Conservation (phyloP, 1,140 invertebrate species). For the Hylaeus volcanicus region DNA sequence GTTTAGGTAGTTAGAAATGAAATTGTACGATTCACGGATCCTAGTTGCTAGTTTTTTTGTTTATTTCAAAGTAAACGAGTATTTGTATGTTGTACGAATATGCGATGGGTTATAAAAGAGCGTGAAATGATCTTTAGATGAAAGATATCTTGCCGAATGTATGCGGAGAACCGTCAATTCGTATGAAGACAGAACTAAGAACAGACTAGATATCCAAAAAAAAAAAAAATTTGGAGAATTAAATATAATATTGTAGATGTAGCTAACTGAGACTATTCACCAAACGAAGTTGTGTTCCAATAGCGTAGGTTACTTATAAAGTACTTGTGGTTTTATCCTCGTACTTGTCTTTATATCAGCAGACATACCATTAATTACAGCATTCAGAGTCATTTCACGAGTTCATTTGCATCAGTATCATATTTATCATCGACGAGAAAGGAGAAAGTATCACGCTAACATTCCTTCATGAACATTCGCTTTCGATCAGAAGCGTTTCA, state of each 20-base stretch:
- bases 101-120: background rate
- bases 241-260: conserved; percentile 63
- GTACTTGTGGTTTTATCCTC: conserved; percentile 53
- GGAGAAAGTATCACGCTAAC: background rate
- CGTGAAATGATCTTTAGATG: conserved; percentile 7
- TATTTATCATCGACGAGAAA: background rate
- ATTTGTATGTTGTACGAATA: conserved; percentile 6
- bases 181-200: conserved; percentile 15
- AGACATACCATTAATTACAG: conserved; percentile 11
- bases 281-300: conserved; percentile 76
- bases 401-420: background rate
- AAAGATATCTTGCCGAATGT: conserved; percentile 11
- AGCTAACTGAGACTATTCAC: conserved; percentile 76
- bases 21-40: background rate
- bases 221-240: conserved; percentile 11
- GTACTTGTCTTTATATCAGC: conserved; percentile 48
- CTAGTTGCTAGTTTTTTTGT: background rate
- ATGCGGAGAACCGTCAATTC: conserved; percentile 7
- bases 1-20: background rate
- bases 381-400: conserved; percentile 16
- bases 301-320: conserved; percentile 65
- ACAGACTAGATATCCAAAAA: conserved; percentile 4
- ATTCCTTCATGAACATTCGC: background rate
- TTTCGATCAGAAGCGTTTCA: background rate
- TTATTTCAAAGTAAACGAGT: background rate